Percentiles rank a stretch among this genome's conserved stretches.
phyloP scores from a whole-genome alignment of 1,140 invertebrate species.

The Drosophila eugracilis region DNA sequence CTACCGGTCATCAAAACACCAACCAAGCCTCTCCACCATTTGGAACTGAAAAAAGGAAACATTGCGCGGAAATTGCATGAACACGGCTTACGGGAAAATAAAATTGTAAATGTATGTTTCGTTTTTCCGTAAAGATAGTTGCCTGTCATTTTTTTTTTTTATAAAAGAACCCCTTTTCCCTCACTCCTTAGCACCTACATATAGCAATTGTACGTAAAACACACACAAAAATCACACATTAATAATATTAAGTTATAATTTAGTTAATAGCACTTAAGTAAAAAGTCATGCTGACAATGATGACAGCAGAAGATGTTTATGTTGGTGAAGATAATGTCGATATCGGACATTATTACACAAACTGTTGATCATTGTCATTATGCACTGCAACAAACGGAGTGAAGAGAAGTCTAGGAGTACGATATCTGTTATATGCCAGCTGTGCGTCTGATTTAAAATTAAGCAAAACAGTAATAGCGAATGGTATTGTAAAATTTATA shows the following conservation, averaged over 20 bases:
- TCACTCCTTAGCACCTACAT: constrained; percentile 11
- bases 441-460: constrained; percentile 36
- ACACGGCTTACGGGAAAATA: background rate
- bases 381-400: background rate
- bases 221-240: constrained; percentile 22
- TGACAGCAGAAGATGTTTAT: constrained; percentile 4
- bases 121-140: constrained; percentile 7
- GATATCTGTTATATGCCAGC: constrained; percentile 39
- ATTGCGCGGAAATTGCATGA: background rate
- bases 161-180: background rate
- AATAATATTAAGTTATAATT: constrained; percentile 27
- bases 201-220: constrained; percentile 40
- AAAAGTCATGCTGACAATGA: constrained; percentile 13
- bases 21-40: background rate
- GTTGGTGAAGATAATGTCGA: constrained; percentile 8
- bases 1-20: constrained; percentile 12
- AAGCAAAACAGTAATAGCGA: constrained; percentile 15
- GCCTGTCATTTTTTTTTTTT: background rate
- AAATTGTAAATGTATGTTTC: constrained; percentile 11
- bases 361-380: constrained; percentile 36
- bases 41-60: background rate
- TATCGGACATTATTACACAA: background rate
- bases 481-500: constrained; percentile 29
- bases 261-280: constrained; percentile 40
- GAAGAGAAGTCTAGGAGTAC: constrained; percentile 18